Base-by-base conservation (phyloP, 2,888 invertebrate genomes). In the Hemaris fuciformis region DNA sequence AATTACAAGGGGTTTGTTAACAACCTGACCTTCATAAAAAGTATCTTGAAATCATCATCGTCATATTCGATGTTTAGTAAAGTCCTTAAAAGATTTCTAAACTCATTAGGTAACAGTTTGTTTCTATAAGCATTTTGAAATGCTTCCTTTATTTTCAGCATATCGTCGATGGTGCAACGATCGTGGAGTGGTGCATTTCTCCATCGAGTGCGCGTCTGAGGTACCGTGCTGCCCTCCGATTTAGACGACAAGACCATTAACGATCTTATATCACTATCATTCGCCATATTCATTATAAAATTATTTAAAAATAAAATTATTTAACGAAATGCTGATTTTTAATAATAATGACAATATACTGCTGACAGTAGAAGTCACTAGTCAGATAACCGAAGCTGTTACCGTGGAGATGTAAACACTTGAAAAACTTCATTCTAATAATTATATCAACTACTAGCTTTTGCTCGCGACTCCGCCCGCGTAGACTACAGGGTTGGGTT, bases 1-100 rank as follows among this genome's bases (percentile, higher is more conserved):
- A 22, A 10, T 22, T 18, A n/a, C n/a, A n/a, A n/a, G n/a, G n/a
- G n/a, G n/a, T n/a, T n/a, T n/a, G n/a, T n/a, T n/a, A n/a, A n/a
- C n/a, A 22, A 10, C 18, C 23, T 15, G 78, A 95, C 95, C 87
- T 95, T 95, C 62, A 93, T 79, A 82, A 95, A 96, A 18, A 95
- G 81, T 67, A 93, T 89, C 48, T 94, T 93, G 66, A 92, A 95
- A 48, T 95, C 94, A 0, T 94, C 92, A 41, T 94, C 93, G 41
- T 89, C 88, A 65, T 93, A 94, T 60, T 89, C 89, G 13, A 94
- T 84, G 64, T 89, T 90, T 0, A 93, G 88, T 46, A 91, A 67
- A 1, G 79, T 88, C 45, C 79, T 74, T 8, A 94, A 73, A 25
- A 89, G 65, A 20, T 84, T 81, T 66, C 91, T 81, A 58, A 94